Conservation (phyloP, 2,113 vertebrate genomes). For the Ahaetulla prasina region DNA sequence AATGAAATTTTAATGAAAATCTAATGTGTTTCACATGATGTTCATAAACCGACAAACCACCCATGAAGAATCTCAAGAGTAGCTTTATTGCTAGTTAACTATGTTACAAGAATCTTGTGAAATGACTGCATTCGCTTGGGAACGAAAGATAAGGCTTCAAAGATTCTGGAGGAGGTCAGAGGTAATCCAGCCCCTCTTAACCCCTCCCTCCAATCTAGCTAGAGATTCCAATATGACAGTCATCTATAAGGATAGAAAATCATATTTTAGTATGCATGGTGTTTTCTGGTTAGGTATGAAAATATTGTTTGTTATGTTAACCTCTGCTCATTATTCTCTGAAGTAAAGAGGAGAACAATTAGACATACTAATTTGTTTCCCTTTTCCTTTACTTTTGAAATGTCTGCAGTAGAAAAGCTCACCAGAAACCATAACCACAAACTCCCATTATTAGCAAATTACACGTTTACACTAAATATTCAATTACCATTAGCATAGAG, state of each 20-base stretch:
- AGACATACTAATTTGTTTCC: conserved; percentile 21
- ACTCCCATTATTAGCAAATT: conserved; percentile 28
- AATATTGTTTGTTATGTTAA: conserved; percentile 7
- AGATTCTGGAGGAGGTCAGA: not conserved
- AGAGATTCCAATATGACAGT: not conserved
- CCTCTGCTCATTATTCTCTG: conserved; percentile 3
- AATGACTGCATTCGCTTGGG: not conserved
- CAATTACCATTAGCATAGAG: conserved; percentile 23
- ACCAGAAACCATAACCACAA: conserved; percentile 8
- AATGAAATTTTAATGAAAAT: not conserved
- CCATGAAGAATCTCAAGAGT: not conserved
- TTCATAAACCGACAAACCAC: not conserved
- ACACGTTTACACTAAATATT: conserved; percentile 23
- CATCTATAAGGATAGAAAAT: not conserved
- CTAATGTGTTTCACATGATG: not conserved
- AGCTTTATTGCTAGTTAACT: not conserved
- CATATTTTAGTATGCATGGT: not conserved
- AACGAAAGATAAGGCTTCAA: not conserved
- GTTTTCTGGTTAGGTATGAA: conserved; percentile 6
- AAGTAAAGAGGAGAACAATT: conserved; percentile 12
- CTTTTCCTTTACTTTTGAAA: conserved; percentile 13
- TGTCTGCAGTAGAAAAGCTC: conserved; percentile 7
- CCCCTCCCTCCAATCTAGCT: not conserved
- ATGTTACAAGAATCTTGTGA: not conserved
- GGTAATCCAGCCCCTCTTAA: not conserved